Percentiles rank a stretch among this genome's conserved stretches.
phyloP scores from a whole-genome alignment of 2,113 vertebrate species.

The Bubo scandiacus region DNA sequence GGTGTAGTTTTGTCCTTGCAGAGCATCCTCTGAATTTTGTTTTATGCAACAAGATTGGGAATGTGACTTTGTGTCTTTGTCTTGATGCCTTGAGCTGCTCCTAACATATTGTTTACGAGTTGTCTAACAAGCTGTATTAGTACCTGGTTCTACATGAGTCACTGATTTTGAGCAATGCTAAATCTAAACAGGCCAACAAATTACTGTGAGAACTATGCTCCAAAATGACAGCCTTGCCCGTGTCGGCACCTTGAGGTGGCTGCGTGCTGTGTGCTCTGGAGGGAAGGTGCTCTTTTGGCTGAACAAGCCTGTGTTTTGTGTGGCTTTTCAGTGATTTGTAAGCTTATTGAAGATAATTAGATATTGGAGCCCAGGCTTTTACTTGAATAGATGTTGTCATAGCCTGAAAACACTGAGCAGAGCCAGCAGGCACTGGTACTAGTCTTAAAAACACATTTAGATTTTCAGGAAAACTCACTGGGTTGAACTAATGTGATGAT shows the following conservation, averaged over 20 bases:
- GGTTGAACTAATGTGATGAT: background rate
- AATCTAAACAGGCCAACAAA: background rate
- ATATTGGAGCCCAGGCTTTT: background rate
- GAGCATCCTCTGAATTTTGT: background rate
- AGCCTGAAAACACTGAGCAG: background rate
- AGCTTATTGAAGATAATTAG: background rate
- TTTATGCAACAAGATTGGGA: background rate
- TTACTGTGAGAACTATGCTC: background rate
- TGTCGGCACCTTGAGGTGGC: background rate
- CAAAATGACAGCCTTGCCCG: background rate
- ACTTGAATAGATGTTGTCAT: background rate
- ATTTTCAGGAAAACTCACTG: background rate
- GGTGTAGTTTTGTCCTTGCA: background rate
- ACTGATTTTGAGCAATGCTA: background rate
- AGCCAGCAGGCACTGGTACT: background rate
- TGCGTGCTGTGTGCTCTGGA: background rate
- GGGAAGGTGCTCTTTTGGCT: background rate
- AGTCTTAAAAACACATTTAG: background rate
- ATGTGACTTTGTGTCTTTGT: background rate
- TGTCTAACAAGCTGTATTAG: background rate
- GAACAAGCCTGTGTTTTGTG: background rate
- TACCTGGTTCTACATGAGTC: background rate
- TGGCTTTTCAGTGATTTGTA: background rate
- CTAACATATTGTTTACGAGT: background rate
- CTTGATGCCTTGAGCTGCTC: background rate